Percentiles rank a stretch among this genome's conserved stretches.
These are phyloP conservation scores for Botia kubotai DNA, from an alignment of 2,797 vertebrate genomes.

Conservation along the genomic window DNA sequence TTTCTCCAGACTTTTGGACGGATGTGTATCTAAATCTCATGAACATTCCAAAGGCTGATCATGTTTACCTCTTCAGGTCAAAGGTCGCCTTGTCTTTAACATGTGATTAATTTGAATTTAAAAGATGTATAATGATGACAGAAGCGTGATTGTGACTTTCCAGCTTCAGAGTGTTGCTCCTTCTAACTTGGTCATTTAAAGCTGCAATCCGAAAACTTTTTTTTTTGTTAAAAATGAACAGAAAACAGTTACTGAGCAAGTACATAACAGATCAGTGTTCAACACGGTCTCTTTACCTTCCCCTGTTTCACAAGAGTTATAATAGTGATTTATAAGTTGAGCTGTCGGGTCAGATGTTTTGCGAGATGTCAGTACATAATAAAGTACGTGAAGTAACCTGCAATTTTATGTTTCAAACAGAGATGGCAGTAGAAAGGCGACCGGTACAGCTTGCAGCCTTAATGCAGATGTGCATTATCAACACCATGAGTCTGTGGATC, in stretches of 20 bases:
- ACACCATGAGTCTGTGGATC: not conserved
- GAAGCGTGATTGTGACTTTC: not conserved
- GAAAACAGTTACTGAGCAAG: too few species aligned
- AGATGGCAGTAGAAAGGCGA: too few species aligned
- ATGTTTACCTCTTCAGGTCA: not conserved
- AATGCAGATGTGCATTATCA: slow-evolving; percentile 13
- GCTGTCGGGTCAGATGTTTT: too few species aligned
- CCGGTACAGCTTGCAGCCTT: not conserved
- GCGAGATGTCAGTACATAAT: too few species aligned
- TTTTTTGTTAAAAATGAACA: too few species aligned
- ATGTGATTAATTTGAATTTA: not conserved
- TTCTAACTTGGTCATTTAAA: not conserved
- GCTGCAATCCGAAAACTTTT: too few species aligned
- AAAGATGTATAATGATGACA: not conserved
- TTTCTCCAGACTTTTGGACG: not conserved
- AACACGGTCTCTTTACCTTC: too few species aligned
- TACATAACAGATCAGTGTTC: too few species aligned
- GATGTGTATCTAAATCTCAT: not conserved
- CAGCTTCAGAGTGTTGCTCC: not conserved
- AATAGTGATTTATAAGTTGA: too few species aligned
- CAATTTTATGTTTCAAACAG: too few species aligned
- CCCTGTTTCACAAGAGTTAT: too few species aligned
- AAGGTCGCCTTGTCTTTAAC: not conserved
- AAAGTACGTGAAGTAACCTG: too few species aligned
- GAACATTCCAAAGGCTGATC: not conserved